These are phyloP conservation scores for Dipodomys spectabilis DNA, from an alignment of 2,113 vertebrate genomes.

Conservation along the genomic window DNA sequence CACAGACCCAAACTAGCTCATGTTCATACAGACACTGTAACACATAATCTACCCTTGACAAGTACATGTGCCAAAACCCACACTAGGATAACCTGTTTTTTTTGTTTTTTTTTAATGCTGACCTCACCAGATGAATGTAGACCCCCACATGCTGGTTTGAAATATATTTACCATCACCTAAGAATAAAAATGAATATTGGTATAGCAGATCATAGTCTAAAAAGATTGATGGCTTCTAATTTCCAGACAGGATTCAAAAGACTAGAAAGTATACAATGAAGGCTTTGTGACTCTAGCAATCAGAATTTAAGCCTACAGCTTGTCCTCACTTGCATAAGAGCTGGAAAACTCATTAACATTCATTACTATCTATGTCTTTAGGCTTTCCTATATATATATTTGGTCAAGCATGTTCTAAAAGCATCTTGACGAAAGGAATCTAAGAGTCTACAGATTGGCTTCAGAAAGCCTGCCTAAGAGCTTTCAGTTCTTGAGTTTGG, in stretches of 20 bases:
- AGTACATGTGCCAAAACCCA: constrained; percentile 65
- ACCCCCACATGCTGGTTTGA: constrained; percentile 6
- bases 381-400: constrained; percentile 35
- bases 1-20: constrained; percentile 72
- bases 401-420: constrained; percentile 30
- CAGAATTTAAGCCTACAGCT: constrained; percentile 39
- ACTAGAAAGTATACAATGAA: constrained; percentile 11
- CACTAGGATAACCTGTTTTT: constrained; percentile 63
- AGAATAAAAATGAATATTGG: constrained; percentile 22
- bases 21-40: constrained; percentile 69
- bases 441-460: constrained; percentile 4
- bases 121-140: constrained; percentile 42
- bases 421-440: constrained; percentile 24
- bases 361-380: constrained; percentile 15
- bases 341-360: constrained; percentile 10
- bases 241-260: constrained; percentile 38
- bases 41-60: neutral
- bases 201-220: neutral
- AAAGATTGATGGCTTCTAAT: constrained; percentile 36
- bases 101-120: neutral
- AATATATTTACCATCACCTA: constrained; percentile 44
- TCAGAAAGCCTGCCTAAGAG: neutral
- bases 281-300: constrained; percentile 20
- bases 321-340: constrained; percentile 22
- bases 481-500: neutral